phyloP scores from a whole-genome alignment of 1,140 invertebrate genomes.

The Orius insidiosus region DNA sequence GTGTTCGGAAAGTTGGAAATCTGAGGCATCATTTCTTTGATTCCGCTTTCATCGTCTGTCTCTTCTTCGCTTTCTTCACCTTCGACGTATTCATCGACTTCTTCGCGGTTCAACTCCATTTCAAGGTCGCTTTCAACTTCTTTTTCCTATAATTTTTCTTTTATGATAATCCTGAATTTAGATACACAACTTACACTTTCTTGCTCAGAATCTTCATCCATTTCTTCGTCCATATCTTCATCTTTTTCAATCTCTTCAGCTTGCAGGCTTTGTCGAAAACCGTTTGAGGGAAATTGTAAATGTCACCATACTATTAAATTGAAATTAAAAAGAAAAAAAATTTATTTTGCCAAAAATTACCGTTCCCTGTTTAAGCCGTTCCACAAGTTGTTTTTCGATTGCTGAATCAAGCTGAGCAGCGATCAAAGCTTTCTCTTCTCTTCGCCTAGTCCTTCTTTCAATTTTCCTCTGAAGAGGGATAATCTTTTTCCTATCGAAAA shows the following conservation, averaged over 20 bases:
- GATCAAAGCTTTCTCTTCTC: slow-evolving; percentile 91
- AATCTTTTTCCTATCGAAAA: slow-evolving; percentile 60
- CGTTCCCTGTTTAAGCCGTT: slow-evolving; percentile 83
- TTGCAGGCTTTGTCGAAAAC: slow-evolving; percentile 79
- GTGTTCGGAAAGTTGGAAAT: slow-evolving; percentile 16
- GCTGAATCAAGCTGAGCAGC: slow-evolving; percentile 90
- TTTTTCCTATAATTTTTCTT: slow-evolving; percentile 18
- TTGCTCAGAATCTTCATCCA: slow-evolving; percentile 33
- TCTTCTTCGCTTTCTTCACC: slow-evolving; percentile 23
- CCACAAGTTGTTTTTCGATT: slow-evolving; percentile 89
- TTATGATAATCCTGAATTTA: too few relatives aligned
- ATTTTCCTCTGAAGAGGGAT: slow-evolving; percentile 88
- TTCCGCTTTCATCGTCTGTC: slow-evolving; percentile 15
- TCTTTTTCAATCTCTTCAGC: slow-evolving; percentile 62
- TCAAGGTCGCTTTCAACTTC: slow-evolving; percentile 44
- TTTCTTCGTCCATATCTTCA: too few relatives aligned
- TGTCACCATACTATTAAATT: slow-evolving; percentile 80
- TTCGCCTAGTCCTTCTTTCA: slow-evolving; percentile 73
- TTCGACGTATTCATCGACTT: slow-evolving; percentile 32
- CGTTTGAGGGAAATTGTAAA: slow-evolving; percentile 88
- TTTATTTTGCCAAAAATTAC: slow-evolving; percentile 36
- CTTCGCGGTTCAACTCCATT: slow-evolving; percentile 44
- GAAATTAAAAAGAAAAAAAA: slow-evolving; percentile 20
- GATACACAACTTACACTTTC: slow-evolving; percentile 16
- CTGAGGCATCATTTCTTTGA: slow-evolving; percentile 13